phyloP scores from a whole-genome alignment of 2,888 invertebrate species.

The Lepidonotus clava region DNA sequence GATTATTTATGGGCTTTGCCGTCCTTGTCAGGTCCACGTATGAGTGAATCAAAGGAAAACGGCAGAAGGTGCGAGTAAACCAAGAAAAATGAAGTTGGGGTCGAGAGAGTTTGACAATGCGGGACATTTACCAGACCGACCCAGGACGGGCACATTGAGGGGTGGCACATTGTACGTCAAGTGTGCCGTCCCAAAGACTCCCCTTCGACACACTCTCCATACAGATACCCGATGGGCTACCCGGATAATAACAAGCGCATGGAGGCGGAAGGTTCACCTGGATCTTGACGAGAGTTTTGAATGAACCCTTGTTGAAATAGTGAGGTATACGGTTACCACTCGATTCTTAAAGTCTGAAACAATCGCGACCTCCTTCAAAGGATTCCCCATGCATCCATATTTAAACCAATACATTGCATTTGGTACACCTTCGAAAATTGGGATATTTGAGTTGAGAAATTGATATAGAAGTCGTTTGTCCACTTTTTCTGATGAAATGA shows the following conservation, averaged over 20 bases:
- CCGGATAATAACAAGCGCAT: slow-evolving; percentile 8
- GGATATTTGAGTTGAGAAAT: too few species aligned
- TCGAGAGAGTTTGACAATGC: slow-evolving; percentile 7
- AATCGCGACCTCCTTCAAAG: too few species aligned
- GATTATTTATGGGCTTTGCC: slow-evolving; percentile 1
- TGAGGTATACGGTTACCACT: too few species aligned
- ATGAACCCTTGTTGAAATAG: too few species aligned
- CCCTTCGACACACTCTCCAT: not conserved
- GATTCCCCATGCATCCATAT: too few species aligned
- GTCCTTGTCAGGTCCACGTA: not conserved
- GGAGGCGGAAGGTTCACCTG: slow-evolving; percentile 28
- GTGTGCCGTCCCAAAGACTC: not conserved
- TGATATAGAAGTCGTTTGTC: too few species aligned
- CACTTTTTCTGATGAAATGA: too few species aligned
- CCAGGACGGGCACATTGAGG: not conserved
- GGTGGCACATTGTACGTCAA: slow-evolving; percentile 19
- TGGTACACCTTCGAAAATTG: too few species aligned
- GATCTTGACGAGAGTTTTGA: not conserved
- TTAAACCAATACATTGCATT: too few species aligned
- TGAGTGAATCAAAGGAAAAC: not conserved
- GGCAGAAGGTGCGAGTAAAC: slow-evolving; percentile 24
- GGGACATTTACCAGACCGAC: slow-evolving; percentile 11
- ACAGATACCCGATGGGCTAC: not conserved
- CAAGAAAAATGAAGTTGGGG: slow-evolving; percentile 8
- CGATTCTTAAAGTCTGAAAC: too few species aligned